phyloP scores from a whole-genome alignment of 2,113 vertebrate genomes.

The Rhodinocichla rosea region DNA sequence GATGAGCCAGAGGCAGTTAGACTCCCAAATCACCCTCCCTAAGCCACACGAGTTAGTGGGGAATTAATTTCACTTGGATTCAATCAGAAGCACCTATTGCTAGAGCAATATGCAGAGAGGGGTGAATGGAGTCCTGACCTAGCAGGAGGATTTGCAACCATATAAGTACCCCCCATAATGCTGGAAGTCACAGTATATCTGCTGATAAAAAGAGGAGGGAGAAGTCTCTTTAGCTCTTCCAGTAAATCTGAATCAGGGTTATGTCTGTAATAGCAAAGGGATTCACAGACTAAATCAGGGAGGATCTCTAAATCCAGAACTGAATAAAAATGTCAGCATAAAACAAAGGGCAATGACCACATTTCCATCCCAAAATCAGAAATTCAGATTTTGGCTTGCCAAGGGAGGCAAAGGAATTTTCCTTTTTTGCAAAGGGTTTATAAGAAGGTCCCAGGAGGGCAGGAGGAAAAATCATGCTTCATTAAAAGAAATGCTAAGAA shows the following conservation, averaged over 20 bases:
- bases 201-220: not conserved
- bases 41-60: not conserved
- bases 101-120: not conserved
- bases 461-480: not conserved
- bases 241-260: not conserved
- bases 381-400: not conserved
- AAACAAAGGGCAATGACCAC: not conserved
- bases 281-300: not conserved
- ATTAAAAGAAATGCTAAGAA: not conserved
- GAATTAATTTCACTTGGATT: not conserved
- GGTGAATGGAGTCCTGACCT: not conserved
- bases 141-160: not conserved
- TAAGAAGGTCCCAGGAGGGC: not conserved
- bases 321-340: not conserved
- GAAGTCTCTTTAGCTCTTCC: not conserved
- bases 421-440: not conserved
- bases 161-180: fast-evolving
- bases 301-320: not conserved
- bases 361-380: not conserved
- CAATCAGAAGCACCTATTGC: not conserved
- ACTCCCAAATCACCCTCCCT: not conserved
- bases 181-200: not conserved
- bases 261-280: not conserved
- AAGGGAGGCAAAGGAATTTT: not conserved
- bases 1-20: not conserved